Evolutionary conservation across 2,113 vertebrate genomes (phyloP).

Genomic region (Mungos mungo): DNA sequence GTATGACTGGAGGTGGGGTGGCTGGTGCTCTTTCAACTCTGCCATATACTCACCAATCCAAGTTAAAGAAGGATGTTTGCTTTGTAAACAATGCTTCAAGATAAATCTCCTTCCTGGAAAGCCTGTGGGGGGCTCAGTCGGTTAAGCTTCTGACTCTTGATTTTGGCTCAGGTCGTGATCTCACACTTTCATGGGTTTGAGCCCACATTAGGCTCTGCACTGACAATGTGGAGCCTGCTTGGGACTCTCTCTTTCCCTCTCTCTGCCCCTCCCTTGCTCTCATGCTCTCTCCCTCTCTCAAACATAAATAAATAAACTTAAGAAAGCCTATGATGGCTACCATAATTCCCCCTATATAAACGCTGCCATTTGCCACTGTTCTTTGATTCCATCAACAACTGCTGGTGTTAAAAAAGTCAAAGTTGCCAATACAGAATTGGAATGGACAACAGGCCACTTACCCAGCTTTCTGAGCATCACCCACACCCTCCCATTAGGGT

Average conservation of each 20-base stretch:
- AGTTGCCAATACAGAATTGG: not conserved
- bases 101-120: not conserved
- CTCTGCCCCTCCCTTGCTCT: too few relatives aligned
- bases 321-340: not conserved
- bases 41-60: not conserved
- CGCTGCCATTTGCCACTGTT: too few relatives aligned
- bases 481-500: fast-evolving
- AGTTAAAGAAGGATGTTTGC: not conserved
- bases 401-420: not conserved
- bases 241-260: too few relatives aligned
- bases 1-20: not conserved
- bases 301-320: too few relatives aligned
- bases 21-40: not conserved
- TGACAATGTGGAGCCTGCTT: too few relatives aligned
- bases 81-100: not conserved
- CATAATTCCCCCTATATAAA: not conserved
- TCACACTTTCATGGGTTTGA: too few relatives aligned
- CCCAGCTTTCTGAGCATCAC: not conserved
- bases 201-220: too few relatives aligned
- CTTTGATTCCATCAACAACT: not conserved
- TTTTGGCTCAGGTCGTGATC: too few relatives aligned
- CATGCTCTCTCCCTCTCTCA: too few relatives aligned
- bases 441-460: not conserved
- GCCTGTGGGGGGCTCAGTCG: too few relatives aligned
- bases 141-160: too few relatives aligned